Evolutionary conservation across 2,888 invertebrate species (phyloP).

Genomic region (Netelia inedita): DNA sequence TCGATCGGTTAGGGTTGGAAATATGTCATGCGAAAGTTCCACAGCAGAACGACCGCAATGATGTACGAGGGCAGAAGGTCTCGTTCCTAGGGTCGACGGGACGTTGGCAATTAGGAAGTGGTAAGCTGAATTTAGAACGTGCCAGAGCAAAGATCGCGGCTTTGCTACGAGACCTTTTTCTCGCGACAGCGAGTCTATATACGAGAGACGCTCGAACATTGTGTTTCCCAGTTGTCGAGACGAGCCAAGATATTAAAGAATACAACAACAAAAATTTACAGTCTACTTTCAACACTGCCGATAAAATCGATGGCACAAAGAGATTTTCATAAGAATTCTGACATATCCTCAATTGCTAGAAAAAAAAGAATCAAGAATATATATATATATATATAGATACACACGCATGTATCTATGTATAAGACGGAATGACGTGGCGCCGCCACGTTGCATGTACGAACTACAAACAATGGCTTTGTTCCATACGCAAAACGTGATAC

Average conservation of each 20-base stretch:
- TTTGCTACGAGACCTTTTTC: conserved; percentile 11
- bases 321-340: conserved; percentile 26
- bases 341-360: conserved; percentile 75
- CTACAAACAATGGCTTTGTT: conserved; percentile 84
- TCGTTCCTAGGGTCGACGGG: conserved; percentile 57
- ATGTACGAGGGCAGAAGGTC: conserved; percentile 30
- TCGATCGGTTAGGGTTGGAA: conserved; percentile 1
- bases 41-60: conserved; percentile 13
- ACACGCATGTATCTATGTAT: conserved; percentile 68
- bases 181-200: conserved; percentile 24
- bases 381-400: conserved; percentile 29
- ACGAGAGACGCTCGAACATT: conserved; percentile 54
- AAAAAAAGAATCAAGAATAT: conserved; percentile 26
- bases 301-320: conserved; percentile 6
- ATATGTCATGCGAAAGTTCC: conserved; percentile 14
- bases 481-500: conserved; percentile 82
- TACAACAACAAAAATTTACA: conserved; percentile 5
- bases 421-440: conserved; percentile 68
- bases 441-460: conserved; percentile 77
- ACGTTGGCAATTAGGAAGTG: conserved; percentile 75
- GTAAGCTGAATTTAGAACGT: conserved; percentile 76
- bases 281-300: neutral
- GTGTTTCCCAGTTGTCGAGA: conserved; percentile 1
- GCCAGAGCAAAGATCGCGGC: conserved; percentile 48
- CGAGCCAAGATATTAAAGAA: neutral